phyloP scores from a whole-genome alignment of 2,797 vertebrate genomes.

The Anguilla anguilla region DNA sequence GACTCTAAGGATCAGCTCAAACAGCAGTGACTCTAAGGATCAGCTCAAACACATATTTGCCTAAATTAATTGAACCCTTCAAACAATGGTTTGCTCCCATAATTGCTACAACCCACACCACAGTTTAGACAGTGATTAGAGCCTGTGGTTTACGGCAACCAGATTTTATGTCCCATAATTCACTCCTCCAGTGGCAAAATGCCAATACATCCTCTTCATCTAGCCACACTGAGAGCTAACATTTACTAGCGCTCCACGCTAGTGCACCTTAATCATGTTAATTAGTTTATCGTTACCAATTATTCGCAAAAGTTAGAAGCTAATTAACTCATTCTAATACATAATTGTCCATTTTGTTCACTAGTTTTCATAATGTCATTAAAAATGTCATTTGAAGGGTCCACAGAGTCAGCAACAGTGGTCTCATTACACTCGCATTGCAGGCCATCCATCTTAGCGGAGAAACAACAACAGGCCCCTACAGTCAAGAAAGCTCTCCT shows the following conservation, averaged over 20 bases:
- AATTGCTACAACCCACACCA: not conserved
- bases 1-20: not conserved
- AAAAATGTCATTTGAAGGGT: too few relatives aligned
- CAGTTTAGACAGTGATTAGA: not conserved
- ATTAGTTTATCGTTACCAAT: not conserved
- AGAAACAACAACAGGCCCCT: not conserved
- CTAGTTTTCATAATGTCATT: not conserved
- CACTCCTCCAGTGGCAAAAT: not conserved
- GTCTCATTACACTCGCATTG: too few relatives aligned
- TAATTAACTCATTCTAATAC: not conserved
- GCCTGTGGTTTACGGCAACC: not conserved
- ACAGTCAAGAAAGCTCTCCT: not conserved
- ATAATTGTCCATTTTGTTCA: not conserved
- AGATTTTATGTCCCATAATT: not conserved
- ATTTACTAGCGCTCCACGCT: not conserved
- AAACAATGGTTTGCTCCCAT: not conserved
- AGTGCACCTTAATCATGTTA: not conserved
- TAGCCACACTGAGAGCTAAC: not conserved
- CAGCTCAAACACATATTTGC: not conserved
- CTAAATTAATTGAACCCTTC: not conserved
- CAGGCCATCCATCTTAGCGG: not conserved
- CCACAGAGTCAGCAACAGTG: too few relatives aligned
- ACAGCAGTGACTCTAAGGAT: not conserved
- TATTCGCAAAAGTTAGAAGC: not conserved
- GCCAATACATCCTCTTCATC: not conserved